Base-by-base conservation (phyloP, 2,797 vertebrate species). In the Synanceia verrucosa region DNA sequence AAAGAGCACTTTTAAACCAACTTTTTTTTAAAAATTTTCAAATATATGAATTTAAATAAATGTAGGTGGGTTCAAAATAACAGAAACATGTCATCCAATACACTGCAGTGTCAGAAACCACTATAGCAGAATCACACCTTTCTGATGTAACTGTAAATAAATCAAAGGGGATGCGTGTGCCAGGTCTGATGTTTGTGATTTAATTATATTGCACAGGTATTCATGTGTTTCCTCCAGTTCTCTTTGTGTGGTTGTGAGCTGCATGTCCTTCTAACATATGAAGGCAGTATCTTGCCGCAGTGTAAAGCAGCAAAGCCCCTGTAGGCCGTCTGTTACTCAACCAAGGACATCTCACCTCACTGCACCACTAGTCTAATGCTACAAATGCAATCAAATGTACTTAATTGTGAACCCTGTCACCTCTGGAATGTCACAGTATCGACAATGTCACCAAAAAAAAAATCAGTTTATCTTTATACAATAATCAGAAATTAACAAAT, bases 341-440 rank as follows among this genome's bases (percentile, higher is more conserved):
- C 52, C 63, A 83, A 88, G 82, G 83, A 77, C 81, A 47, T 56
- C 16, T 79, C 63, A 14, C 37, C 21, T 71, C 57, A 36, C 24
- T 60, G 62, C 73, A 73, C 69, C 69, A 76, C 21, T 51, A 53
- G 46, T 31, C 44, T 65, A 43, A 70, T 55, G 46, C 64, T 39
- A 28, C 37, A 46, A 48, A 70, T 18, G 8, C 26, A 73, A 24
- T 31, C 52, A 13, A 65, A 44, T 33, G 13, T 14, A 33, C 24
- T 58, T 52, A 36, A 44, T 73, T 46, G 43, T 26, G 39, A 12
- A 41, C 7, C 7, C 39, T 9, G 39, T 41, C 39, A 12, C 18
- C 39, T 41, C 39, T 41, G 16, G 24, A 48, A 24, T 75, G 71
- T 52, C 60, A 23, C 21, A 52, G 53, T 9, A 48, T 50, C 33